Evolutionary conservation across 1,140 invertebrate species (phyloP).

Genomic region (Brachionus manjavacas): DNA sequence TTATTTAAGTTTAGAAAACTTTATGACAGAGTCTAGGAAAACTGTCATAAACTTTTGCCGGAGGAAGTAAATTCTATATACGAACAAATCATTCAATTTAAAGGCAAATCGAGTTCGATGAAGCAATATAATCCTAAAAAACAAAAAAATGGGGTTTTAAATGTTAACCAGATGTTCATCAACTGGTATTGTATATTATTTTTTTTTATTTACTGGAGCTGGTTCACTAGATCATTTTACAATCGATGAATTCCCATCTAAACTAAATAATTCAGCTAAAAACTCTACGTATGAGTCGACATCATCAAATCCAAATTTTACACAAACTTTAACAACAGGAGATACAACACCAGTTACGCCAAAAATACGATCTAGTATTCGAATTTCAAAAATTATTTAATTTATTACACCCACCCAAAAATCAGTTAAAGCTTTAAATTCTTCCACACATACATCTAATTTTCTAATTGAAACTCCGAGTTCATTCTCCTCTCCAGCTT

Average conservation of each 20-base stretch:
- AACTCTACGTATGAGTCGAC: background rate
- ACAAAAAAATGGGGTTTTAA: too few relatives aligned
- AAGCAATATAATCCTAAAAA: too few relatives aligned
- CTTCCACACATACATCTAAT: background rate
- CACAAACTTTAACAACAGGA: background rate
- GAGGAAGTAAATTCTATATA: too few relatives aligned
- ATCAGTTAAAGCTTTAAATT: conserved; percentile 19
- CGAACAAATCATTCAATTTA: too few relatives aligned
- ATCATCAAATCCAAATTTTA: conserved; percentile 13
- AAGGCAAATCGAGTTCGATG: too few relatives aligned
- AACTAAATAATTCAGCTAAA: conserved; percentile 19
- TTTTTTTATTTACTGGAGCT: conserved; percentile 52
- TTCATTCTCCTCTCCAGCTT: background rate
- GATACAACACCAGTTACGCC: conserved; percentile 23
- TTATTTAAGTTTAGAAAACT: too few relatives aligned
- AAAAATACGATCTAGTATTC: conserved; percentile 22
- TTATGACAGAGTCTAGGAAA: too few relatives aligned
- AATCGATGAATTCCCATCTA: conserved; percentile 11
- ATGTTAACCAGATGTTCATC: too few relatives aligned
- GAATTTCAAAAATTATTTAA: conserved; percentile 33
- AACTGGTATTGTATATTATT: conserved; percentile 53
- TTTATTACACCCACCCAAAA: conserved; percentile 8
- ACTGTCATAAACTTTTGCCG: too few relatives aligned
- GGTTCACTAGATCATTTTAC: conserved; percentile 11
- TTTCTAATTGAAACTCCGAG: background rate